Evolutionary conservation across 2,113 vertebrate species (phyloP).

Genomic region (Phyllostomus hastatus): DNA sequence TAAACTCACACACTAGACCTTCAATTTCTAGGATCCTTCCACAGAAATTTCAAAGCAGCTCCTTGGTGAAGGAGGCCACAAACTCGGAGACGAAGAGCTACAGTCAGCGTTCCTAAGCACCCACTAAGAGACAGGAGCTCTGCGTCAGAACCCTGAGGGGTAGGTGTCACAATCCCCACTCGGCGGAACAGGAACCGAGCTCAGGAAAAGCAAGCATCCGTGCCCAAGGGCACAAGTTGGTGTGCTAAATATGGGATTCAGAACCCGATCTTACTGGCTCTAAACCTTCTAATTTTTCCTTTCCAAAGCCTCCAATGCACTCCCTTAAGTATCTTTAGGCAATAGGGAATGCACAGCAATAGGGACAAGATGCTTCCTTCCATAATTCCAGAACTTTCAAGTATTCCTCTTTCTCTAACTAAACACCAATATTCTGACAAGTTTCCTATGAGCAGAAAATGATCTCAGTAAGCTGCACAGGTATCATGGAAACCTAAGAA

Average conservation of each 20-base stretch:
- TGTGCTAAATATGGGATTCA: not conserved
- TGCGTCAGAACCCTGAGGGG: not conserved
- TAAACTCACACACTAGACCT: not conserved
- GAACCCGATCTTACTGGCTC: not conserved
- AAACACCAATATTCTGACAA: not conserved
- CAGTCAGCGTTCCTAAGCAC: not conserved
- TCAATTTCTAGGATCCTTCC: not conserved
- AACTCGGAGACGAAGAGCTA: not conserved
- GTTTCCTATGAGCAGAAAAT: not conserved
- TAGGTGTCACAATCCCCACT: not conserved
- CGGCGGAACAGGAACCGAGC: not conserved
- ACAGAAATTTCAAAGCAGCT: not conserved
- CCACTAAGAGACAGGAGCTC: not conserved
- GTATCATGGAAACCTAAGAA: not conserved
- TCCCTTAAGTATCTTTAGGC: constrained; percentile 26
- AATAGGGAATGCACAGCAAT: not conserved
- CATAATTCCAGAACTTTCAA: not conserved
- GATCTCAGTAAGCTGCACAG: not conserved
- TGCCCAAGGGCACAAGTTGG: not conserved
- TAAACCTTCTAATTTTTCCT: not conserved
- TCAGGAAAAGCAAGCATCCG: not conserved
- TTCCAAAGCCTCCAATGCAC: not conserved
- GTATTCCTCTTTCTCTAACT: not conserved
- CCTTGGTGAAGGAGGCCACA: not conserved
- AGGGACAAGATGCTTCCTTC: not conserved